phyloP scores from a whole-genome alignment of 2,113 vertebrate species.

The Rhea pennata region DNA sequence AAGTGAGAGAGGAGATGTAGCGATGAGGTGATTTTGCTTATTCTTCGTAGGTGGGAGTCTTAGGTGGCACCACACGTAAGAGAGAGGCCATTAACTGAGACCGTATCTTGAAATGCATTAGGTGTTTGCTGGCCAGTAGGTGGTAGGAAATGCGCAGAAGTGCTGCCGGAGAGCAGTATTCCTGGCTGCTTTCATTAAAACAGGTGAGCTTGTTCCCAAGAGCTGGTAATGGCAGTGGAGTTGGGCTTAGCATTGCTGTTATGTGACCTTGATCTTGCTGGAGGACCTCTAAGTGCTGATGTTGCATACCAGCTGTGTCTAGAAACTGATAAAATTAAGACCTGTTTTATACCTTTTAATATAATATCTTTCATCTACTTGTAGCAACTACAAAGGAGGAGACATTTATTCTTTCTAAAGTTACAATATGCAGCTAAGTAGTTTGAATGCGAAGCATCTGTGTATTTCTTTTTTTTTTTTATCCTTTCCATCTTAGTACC shows the following conservation, averaged over 20 bases:
- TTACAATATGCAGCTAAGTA: not conserved
- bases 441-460: not conserved
- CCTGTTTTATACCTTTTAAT: not conserved
- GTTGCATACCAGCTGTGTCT: not conserved
- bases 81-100: fast-evolving
- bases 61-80: not conserved
- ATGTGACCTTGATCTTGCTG: not conserved
- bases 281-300: not conserved
- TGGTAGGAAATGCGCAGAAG: not conserved
- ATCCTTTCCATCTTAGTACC: not conserved
- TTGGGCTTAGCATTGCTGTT: not conserved
- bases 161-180: fast-evolving
- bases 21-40: not conserved
- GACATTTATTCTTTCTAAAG: not conserved
- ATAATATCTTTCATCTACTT: not conserved
- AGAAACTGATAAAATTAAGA: not conserved
- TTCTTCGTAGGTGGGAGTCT: not conserved
- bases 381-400: not conserved
- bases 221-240: not conserved
- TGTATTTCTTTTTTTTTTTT: not conserved
- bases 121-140: fast-evolving
- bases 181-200: not conserved
- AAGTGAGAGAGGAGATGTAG: not conserved
- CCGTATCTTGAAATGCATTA: not conserved
- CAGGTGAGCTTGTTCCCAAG: not conserved